Base-by-base conservation (phyloP, 2,888 invertebrate genomes). In the Lissocephala sabroskyi region DNA sequence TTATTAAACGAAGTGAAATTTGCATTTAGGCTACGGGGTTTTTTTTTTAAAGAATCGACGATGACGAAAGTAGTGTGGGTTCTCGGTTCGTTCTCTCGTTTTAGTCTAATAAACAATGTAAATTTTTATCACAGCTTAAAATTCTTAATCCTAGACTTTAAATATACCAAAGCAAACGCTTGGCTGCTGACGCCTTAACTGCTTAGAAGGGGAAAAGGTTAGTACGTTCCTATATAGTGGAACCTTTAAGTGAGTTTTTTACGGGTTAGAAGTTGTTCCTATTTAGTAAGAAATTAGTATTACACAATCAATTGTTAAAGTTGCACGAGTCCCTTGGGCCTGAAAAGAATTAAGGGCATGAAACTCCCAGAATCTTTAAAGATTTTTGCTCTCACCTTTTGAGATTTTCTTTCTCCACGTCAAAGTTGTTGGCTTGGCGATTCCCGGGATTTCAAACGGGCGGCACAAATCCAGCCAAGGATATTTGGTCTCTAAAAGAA, bases 401-500 rank as follows among this genome's bases (percentile, higher is more conserved):
- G 23, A 23, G 4, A 23, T n/a, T n/a, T n/a, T n/a, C n/a, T n/a
- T n/a, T n/a, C 23, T 23, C 23, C 3, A 23, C 4, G 4, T 7
- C 7, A 7, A 23, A 23, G 23, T 5, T 7, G 7, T 23, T 23
- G 23, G 7, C 3, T 23, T 23, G 7, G 7, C 3, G 30, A 11
- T 30, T 11, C 23, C 23, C 7, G 23, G 3, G 23, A 7, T 23
- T 84, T 88, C 90, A 92, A 83, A 92, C 91, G 74, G 92, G 91
- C 79, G 91, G 90, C 83, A 91, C 92, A 87, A 90, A 92, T 76
- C 90, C 91, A 84, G 89, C 48, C 1, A 41, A 89, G 87, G 90
- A 88, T 78, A 89, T 87, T 85, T 91, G 91, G 81, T 90, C 89
- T 80, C 91, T 91, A 36, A 36, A 33, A 53, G 30, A n/a, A n/a